Evolutionary conservation across 2,888 invertebrate species (phyloP), one percentile per base, ranked within the genome.

Genomic region (Serrognathus titanus): DNA sequence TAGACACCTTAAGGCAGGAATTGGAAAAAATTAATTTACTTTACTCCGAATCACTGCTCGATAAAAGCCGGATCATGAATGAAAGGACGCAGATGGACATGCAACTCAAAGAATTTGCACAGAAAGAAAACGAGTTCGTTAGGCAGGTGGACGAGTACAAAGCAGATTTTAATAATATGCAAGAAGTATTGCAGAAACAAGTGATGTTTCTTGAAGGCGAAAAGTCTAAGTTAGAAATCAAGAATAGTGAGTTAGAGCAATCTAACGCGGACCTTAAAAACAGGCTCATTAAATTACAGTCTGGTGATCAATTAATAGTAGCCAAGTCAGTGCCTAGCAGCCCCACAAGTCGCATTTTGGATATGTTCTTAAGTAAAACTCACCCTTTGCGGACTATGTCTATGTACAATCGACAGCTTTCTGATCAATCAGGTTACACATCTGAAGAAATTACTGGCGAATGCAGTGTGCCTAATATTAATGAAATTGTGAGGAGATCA

Each of bases 1-100:
- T 86, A 54, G 80, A 84, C 12, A 75, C 79, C 0, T 72, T 89
- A n/a, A 64, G 68, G n/a, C 80, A 84, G 53, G 86, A 88, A 52
- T 79, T 90, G 10, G 89, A 91, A 69, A 85, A 86, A 61, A 83
- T 87, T 0, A 86, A 86, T 0, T 78, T 90, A n/a, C 84, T 87
- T 61, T 87, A 87, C 13, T 90, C 91, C 0, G 87, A 89, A 70
- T 84, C 85, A 0, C 83, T 88, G 1, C 78, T 89, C 38, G 90
- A 92, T 66, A 84, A 90, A 66, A 87, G 88, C 0, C 85, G 88
- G 63, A 81, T 88, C 2, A 83, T 85, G 53, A 88, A 88, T 62
- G 90, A 90, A 46, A 85, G 87, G 63, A 69, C 87, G 5, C 53
- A 61, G 12, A 39, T 64, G 38, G 89, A 91, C 72, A 81, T 84